A percentile compares a stretch with the other conserved stretches of the same genome.
phyloP scores from a whole-genome alignment of 2,797 vertebrate genomes.

The Hemibagrus guttatus region DNA sequence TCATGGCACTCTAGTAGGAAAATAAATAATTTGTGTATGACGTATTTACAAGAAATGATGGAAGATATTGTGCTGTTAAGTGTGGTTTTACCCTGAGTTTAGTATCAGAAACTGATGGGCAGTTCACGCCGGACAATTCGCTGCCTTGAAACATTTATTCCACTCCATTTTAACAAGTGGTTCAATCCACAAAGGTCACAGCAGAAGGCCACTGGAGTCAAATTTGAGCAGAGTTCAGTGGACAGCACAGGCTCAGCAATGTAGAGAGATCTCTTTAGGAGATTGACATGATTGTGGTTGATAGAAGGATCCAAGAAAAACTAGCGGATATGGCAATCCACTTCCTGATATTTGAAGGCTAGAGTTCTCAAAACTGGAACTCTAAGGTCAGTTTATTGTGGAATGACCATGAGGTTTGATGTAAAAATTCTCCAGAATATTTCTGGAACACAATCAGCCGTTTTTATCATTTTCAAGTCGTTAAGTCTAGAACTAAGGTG shows the following conservation, averaged over 20 bases:
- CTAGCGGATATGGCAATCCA: not conserved
- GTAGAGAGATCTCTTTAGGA: not conserved
- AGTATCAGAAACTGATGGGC: not conserved
- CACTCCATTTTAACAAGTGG: not conserved
- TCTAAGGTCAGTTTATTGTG: not conserved
- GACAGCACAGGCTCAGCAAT: no score
- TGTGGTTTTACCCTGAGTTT: conserved; percentile 9
- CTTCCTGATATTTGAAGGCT: not conserved
- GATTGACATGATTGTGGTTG: not conserved
- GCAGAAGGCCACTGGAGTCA: not conserved
- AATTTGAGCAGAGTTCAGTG: not conserved
- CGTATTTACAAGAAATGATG: not conserved
- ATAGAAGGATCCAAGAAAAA: not conserved
- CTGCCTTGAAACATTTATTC: not conserved
- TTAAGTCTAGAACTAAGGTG: not conserved
- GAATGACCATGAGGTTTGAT: not conserved
- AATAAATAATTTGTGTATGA: conserved; percentile 36
- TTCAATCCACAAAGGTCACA: not conserved
- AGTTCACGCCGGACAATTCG: not conserved
- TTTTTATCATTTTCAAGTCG: not conserved
- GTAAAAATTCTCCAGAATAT: not conserved
- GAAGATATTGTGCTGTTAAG: not conserved
- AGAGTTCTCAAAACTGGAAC: not conserved
- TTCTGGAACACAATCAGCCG: not conserved
- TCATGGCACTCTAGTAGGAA: conserved; percentile 17